Conservation (phyloP, 2,888 invertebrate species). For the Drosophila kanekoi region DNA sequence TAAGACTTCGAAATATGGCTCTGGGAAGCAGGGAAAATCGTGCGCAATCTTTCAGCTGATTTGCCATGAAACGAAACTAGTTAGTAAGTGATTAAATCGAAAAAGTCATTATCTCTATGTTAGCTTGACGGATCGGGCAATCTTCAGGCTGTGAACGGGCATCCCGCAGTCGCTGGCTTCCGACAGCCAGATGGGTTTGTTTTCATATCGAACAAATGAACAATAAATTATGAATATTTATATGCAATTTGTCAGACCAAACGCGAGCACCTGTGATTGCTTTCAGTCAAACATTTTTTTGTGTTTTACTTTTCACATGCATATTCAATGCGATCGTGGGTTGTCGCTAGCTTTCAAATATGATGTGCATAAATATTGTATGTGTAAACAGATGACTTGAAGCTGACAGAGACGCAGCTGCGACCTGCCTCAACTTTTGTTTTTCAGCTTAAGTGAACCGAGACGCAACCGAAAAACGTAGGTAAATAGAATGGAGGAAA, state of each 20-base stretch:
- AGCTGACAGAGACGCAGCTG: conserved; percentile 31
- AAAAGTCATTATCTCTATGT: too few species aligned
- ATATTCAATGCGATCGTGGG: conserved; percentile 51
- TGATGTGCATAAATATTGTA: neutral
- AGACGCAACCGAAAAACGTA: neutral
- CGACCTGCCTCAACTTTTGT: conserved; percentile 34
- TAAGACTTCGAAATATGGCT: too few species aligned
- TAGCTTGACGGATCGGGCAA: too few species aligned
- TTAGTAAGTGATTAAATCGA: too few species aligned
- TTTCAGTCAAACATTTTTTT: conserved; percentile 15
- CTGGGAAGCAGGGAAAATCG: too few species aligned
- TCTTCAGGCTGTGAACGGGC: neutral
- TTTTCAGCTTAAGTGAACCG: conserved; percentile 4
- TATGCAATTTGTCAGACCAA: conserved; percentile 27
- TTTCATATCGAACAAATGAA: conserved; percentile 19
- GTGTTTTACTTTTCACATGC: conserved; percentile 43
- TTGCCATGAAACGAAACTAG: too few species aligned
- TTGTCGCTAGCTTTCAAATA: conserved; percentile 28
- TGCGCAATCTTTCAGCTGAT: too few species aligned
- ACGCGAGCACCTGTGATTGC: conserved; percentile 25
- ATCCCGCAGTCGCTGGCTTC: too few species aligned
- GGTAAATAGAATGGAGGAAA: conserved; percentile 8
- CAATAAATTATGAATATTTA: conserved; percentile 57
- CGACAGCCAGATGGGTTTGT: conserved; percentile 16
- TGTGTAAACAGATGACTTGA: neutral